These are phyloP conservation scores for Antedon mediterranea DNA, from an alignment of 53 echinoderm and acorn worm species.

Conservation along the genomic window DNA sequence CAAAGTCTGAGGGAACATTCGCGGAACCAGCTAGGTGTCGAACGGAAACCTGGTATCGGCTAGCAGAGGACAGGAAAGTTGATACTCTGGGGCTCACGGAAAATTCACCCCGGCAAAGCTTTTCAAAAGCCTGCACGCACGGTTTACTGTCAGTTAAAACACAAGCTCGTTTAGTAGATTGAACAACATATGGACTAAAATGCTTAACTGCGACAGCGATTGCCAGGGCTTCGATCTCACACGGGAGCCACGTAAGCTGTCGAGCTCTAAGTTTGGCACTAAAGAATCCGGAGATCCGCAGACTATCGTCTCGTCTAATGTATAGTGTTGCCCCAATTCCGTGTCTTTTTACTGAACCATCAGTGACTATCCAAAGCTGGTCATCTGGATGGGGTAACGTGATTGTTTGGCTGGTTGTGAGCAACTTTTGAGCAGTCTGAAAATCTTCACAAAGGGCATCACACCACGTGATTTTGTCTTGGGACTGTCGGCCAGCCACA, in stretches of 20 bases:
- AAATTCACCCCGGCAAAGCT: no score
- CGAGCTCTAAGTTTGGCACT: conserved; percentile 26
- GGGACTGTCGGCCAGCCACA: not conserved
- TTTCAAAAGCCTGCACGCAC: no score
- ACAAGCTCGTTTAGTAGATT: not conserved
- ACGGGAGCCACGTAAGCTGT: no score
- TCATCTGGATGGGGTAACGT: conserved; percentile 14
- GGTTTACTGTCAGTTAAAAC: conserved; percentile 2
- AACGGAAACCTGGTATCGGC: conserved; percentile 20
- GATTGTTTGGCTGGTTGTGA: conserved; percentile 12
- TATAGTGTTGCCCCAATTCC: conserved; percentile 36
- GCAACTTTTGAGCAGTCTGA: not conserved
- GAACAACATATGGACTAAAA: not conserved
- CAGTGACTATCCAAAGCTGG: conserved; percentile 47
- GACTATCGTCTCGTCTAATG: conserved; percentile 24
- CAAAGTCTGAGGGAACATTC: conserved; percentile 39
- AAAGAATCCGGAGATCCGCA: conserved; percentile 21
- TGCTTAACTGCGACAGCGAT: no score
- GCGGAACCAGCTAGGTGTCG: conserved; percentile 24
- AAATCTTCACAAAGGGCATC: conserved; percentile 3
- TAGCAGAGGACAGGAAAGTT: conserved; percentile 31
- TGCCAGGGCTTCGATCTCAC: no score
- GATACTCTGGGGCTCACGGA: conserved; percentile 36
- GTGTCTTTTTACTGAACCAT: conserved; percentile 26
- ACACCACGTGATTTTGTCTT: not conserved